phyloP scores from a whole-genome alignment of 2,113 vertebrate species.

The Sylvilagus bachmani region DNA sequence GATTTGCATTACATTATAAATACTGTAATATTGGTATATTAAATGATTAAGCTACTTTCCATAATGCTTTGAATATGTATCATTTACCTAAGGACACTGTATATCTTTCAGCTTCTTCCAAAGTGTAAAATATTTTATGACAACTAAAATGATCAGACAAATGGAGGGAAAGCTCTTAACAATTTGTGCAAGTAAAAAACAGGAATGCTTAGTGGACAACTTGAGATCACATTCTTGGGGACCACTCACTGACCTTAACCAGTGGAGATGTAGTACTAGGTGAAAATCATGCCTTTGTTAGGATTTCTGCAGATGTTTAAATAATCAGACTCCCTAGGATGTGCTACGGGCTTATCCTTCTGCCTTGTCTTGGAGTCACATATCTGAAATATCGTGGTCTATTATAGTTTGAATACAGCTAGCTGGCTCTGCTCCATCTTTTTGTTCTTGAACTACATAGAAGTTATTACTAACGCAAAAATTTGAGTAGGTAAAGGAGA shows the following conservation, averaged over 20 bases:
- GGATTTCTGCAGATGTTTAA: not conserved
- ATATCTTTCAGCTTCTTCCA: not conserved
- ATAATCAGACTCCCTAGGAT: not conserved
- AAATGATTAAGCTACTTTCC: slow-evolving; percentile 47
- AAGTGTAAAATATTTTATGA: not conserved
- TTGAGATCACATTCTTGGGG: not conserved
- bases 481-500: not conserved
- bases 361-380: not conserved
- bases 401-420: not conserved
- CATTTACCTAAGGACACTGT: not conserved
- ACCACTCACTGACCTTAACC: not conserved
- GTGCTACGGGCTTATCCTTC: not conserved
- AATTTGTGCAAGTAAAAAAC: not conserved
- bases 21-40: slow-evolving; percentile 25
- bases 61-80: not conserved
- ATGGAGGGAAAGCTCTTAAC: not conserved
- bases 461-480: not conserved
- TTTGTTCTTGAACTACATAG: not conserved
- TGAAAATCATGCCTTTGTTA: not conserved
- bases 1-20: slow-evolving; percentile 17
- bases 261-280: not conserved
- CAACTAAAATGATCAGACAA: not conserved
- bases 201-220: not conserved
- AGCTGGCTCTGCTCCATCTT: not conserved
- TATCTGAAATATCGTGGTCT: not conserved